These are phyloP conservation scores for Paramisgurnus dabryanus DNA, from an alignment of 2,113 vertebrate genomes.

Conservation along the genomic window DNA sequence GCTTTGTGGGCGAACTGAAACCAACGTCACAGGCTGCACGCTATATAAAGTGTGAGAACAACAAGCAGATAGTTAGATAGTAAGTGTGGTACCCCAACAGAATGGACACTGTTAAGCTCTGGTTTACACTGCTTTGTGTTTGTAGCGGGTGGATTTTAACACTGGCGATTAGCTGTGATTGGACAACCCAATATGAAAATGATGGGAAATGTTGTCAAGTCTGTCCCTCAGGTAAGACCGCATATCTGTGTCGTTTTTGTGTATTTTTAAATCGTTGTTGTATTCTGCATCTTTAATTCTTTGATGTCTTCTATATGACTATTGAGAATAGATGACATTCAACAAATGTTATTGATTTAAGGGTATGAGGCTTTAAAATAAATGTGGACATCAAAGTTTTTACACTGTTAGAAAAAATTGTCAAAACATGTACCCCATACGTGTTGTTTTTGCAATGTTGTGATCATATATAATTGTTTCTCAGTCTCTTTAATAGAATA, in stretches of 20 bases:
- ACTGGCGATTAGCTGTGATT: constrained; percentile 43
- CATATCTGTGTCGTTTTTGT: not conserved
- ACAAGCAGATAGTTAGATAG: not conserved
- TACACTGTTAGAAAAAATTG: too few relatives aligned
- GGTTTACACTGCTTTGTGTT: constrained; percentile 7
- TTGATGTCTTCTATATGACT: not conserved
- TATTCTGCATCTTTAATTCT: not conserved
- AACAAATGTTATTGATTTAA: too few relatives aligned
- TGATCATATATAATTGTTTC: too few relatives aligned
- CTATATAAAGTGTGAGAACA: not conserved
- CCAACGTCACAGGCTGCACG: not conserved
- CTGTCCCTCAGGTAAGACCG: constrained; percentile 68
- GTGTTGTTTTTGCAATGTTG: too few relatives aligned
- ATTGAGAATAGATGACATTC: too few relatives aligned
- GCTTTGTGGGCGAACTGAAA: not conserved
- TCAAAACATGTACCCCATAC: too few relatives aligned
- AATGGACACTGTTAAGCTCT: constrained; percentile 41
- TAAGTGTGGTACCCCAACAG: not conserved
- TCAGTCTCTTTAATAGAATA: too few relatives aligned
- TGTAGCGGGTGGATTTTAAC: constrained; percentile 26
- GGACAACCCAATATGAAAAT: not conserved
- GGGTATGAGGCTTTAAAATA: too few relatives aligned
- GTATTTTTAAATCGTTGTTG: not conserved
- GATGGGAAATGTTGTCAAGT: constrained; percentile 55
- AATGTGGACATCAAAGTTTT: too few relatives aligned